Evolutionary conservation across 2,113 vertebrate genomes (phyloP).

Genomic region (Malurus melanocephalus): DNA sequence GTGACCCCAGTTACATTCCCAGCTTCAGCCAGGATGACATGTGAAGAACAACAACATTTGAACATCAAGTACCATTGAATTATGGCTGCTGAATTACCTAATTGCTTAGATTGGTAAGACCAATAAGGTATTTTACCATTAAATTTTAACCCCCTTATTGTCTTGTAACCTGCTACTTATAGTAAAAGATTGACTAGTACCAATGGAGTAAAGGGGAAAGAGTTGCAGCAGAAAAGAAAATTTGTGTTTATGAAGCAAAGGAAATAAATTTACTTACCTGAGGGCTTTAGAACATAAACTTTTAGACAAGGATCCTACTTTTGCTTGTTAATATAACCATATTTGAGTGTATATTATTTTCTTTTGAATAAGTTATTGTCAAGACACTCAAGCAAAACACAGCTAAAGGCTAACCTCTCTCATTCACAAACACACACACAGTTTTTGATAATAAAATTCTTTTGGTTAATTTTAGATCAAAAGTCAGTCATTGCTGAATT

Average conservation of each 20-base stretch:
- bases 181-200: not conserved
- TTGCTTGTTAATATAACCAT: not conserved
- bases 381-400: not conserved
- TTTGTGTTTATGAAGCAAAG: not conserved
- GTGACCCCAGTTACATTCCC: not conserved
- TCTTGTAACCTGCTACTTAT: not conserved
- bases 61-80: not conserved
- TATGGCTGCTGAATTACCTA: not conserved
- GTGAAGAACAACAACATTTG: not conserved
- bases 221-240: not conserved
- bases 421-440: not conserved
- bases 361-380: not conserved
- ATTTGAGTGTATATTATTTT: not conserved
- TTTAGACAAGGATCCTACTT: not conserved
- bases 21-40: not conserved
- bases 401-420: not conserved
- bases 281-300: not conserved
- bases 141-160: not conserved
- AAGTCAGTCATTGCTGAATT: constrained; percentile 20
- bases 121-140: not conserved
- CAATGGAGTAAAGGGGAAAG: not conserved
- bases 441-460: constrained; percentile 11
- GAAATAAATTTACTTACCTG: not conserved
- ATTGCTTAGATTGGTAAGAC: not conserved
- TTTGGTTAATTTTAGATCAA: constrained; percentile 44